phyloP scores from a whole-genome alignment of 2,888 invertebrate genomes.

The Dermolepida albohirtum region DNA sequence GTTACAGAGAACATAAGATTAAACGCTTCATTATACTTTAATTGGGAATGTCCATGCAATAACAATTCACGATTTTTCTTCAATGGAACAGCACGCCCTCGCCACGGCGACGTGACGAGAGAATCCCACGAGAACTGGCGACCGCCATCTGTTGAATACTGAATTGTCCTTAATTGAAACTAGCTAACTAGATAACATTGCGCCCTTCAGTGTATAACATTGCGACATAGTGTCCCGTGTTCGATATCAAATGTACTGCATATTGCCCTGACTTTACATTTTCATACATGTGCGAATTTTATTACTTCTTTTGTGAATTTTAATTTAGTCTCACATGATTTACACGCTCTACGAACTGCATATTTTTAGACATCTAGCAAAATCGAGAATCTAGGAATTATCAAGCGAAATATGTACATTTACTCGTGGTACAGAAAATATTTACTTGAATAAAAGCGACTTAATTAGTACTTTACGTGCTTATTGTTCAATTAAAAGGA shows the following conservation, averaged over 20 bases:
- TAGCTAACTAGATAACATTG: conserved; percentile 26
- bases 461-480: too few species aligned
- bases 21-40: not conserved
- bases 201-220: conserved; percentile 6
- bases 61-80: conserved; percentile 11
- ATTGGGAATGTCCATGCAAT: conserved; percentile 5
- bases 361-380: too few species aligned
- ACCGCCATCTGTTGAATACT: conserved; percentile 31
- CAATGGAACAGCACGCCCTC: conserved; percentile 1
- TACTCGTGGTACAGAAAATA: too few species aligned
- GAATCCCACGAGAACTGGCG: conserved; percentile 3
- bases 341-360: too few species aligned
- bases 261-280: not conserved
- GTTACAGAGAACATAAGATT: not conserved
- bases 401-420: too few species aligned
- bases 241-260: not conserved
- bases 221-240: not conserved
- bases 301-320: too few species aligned
- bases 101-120: conserved; percentile 9
- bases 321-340: too few species aligned
- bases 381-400: too few species aligned
- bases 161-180: conserved; percentile 23
- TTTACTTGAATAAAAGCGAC: too few species aligned
- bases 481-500: too few species aligned
- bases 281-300: not conserved